Conservation (phyloP, 2,113 vertebrate species). For the Urocynchramus pylzowi region DNA sequence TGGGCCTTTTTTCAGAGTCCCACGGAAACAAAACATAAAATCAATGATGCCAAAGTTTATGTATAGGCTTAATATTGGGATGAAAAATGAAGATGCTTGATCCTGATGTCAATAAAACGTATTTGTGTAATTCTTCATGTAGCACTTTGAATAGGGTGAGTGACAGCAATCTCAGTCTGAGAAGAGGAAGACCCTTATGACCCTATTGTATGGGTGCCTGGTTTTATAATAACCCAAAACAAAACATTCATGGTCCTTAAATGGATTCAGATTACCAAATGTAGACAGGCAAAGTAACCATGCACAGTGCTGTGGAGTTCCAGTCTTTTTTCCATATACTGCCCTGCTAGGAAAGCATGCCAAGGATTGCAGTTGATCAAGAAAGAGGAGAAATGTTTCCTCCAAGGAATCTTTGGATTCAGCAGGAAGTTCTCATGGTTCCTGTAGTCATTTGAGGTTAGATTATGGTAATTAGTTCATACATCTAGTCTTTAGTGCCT, state of each 20-base stretch:
- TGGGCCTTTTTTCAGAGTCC: not conserved
- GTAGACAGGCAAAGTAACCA: not conserved
- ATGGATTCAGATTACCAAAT: not conserved
- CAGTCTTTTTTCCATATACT: not conserved
- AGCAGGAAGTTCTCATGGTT: not conserved
- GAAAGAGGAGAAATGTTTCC: not conserved
- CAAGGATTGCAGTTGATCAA: not conserved
- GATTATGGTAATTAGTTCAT: not conserved
- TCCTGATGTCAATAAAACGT: not conserved
- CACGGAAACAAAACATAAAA: conserved; percentile 9
- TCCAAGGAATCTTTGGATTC: not conserved
- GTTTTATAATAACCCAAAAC: not conserved
- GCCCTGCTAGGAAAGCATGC: not conserved
- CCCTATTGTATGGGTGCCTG: not conserved
- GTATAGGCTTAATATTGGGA: not conserved
- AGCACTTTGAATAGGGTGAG: not conserved
- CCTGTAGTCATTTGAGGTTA: not conserved
- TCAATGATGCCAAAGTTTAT: not conserved
- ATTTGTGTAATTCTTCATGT: not conserved
- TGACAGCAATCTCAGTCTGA: not conserved
- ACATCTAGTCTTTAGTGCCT: not conserved
- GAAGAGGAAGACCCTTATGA: not conserved
- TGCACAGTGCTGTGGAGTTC: not conserved
- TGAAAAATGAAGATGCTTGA: not conserved
- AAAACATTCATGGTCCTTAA: not conserved